Base-by-base conservation (phyloP, 2,113 vertebrate genomes). In the Jaculus jaculus region DNA sequence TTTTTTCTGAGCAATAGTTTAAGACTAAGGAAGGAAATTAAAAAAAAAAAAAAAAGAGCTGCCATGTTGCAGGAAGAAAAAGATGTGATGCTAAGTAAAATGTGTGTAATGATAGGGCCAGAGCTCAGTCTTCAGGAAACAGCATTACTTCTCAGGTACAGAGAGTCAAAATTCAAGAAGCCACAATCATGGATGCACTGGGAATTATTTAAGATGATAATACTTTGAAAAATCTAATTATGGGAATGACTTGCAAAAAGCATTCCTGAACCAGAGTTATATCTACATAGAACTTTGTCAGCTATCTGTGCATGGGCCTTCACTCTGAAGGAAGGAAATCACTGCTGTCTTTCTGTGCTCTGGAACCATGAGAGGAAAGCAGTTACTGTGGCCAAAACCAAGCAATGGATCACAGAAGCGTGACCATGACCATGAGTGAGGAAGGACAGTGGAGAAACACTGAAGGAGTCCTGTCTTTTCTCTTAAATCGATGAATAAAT, bases 171-270 rank as follows among this genome's bases (percentile, higher is more conserved):
- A 69, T 61, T 95, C 87, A 82, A 47, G 17, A 24, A 95, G 75
- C 21, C 54, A 71, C 60, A 89, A 81, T 89, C 20, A 34, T 37
- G 1, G 0, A 28, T 87, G 8, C 26, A 32, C 32, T 87, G 54
- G 68, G 94, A 89, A 95, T 91, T 77, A 91, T 77, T 71, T 90
- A 93, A 93, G 26, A 93, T 87, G 80, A 30, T 15, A 78, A 89
- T 24, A 39, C 30, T 93, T 87, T 68, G 92, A 96, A 92, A 87
- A 26, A 90, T 66, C 34, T 65, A 58, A 58, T 73, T 39, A 61
- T 20, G 26, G 47, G 61, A 88, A 72, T 11, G n/a, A 60, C 86
- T 54, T 79, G 37, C 72, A 74, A 84, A 86, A 30, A 37, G 86
- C 34, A 24, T 24, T 80, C 23, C 21, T 80, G 66, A 8, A 89